Percentiles rank a stretch among this genome's conserved stretches.
phyloP scores from a whole-genome alignment of 2,797 vertebrate species.

The Poecilia wingei region DNA sequence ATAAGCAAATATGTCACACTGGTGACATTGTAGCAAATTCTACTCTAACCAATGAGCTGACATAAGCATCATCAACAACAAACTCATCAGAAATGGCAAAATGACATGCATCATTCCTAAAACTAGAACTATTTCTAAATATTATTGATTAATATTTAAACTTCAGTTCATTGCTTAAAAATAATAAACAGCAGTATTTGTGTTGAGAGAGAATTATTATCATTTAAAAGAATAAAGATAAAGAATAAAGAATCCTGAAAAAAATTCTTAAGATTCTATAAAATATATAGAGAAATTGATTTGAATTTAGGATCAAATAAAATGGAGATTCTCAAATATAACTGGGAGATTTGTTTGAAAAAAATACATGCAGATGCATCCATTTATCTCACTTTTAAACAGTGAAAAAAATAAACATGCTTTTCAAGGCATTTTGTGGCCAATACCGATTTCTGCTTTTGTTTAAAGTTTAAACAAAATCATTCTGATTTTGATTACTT shows the following conservation, averaged over 20 bases:
- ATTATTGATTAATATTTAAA: background rate
- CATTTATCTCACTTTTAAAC: background rate
- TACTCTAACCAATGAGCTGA: background rate
- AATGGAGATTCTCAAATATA: background rate
- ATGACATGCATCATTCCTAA: background rate
- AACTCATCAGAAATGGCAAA: background rate
- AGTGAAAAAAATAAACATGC: background rate
- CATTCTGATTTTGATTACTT: background rate
- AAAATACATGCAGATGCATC: background rate
- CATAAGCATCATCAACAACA: background rate
- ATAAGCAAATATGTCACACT: background rate
- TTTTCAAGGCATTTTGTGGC: background rate
- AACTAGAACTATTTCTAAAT: background rate
- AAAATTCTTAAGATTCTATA: background rate
- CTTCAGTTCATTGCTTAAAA: background rate
- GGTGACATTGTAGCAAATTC: background rate
- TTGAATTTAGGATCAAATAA: background rate
- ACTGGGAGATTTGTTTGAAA: background rate
- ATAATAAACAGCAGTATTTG: background rate
- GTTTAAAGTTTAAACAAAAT: background rate
- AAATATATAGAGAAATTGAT: background rate
- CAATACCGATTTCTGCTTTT: background rate
- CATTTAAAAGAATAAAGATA: too few relatives aligned
- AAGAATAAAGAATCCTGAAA: background rate
- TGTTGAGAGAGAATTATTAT: background rate